Conservation (phyloP, 2,113 vertebrate genomes). For the Thymallus thymallus region DNA sequence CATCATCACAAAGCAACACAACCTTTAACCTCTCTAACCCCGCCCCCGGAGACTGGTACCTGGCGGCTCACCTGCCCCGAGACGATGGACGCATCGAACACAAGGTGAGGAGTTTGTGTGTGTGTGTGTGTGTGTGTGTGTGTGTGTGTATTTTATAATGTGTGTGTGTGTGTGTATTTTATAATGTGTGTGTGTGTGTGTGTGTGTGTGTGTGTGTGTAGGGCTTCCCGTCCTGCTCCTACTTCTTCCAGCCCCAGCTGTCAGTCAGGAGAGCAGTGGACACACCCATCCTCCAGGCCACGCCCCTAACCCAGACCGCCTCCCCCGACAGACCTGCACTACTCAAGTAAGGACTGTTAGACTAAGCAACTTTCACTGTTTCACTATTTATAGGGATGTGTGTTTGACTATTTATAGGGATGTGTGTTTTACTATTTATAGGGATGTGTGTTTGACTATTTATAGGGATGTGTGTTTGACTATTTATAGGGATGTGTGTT, state of each 20-base stretch:
- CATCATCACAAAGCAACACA: slow-evolving; percentile 54
- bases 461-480: too few species aligned
- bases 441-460: too few species aligned
- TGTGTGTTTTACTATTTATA: too few species aligned
- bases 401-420: too few species aligned
- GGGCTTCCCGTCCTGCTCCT: slow-evolving; percentile 88
- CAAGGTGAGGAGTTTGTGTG: slow-evolving; percentile 75
- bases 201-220: slow-evolving; percentile 44
- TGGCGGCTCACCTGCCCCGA: slow-evolving; percentile 88
- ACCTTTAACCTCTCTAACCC: slow-evolving; percentile 84
- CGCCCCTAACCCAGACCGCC: slow-evolving; percentile 64
- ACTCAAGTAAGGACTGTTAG: slow-evolving; percentile 81
- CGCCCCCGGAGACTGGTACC: slow-evolving; percentile 86
- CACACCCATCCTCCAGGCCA: slow-evolving; percentile 74
- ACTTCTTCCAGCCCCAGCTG: slow-evolving; percentile 90
- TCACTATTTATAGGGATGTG: too few species aligned
- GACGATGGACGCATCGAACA: slow-evolving; percentile 89
- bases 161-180: background rate
- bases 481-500: too few species aligned
- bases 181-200: background rate
- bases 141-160: too few species aligned
- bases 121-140: slow-evolving; percentile 36
- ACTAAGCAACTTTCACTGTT: too few species aligned
- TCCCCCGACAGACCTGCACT: slow-evolving; percentile 71
- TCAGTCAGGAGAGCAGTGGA: slow-evolving; percentile 80